Evolutionary conservation across 1,140 invertebrate species (phyloP).

Genomic region (Penaeus chinensis): DNA sequence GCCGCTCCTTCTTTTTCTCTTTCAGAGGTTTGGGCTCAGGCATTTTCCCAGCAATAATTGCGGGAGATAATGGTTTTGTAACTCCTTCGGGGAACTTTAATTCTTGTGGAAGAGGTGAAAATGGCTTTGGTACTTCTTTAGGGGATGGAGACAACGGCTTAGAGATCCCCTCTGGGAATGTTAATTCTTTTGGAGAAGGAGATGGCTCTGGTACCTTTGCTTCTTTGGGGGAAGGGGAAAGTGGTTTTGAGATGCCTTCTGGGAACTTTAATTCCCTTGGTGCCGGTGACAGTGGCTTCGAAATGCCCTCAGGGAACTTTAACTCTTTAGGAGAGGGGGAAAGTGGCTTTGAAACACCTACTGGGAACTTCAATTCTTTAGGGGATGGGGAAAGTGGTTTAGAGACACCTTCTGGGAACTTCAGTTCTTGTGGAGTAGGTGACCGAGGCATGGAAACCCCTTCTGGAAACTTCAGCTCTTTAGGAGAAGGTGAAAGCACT

Average conservation of each 20-base stretch:
- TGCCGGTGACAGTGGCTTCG: background rate
- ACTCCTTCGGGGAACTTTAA: background rate
- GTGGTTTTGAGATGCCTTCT: background rate
- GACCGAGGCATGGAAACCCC: too few species aligned
- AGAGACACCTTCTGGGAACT: background rate
- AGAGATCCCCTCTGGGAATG: background rate
- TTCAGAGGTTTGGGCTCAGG: too few species aligned
- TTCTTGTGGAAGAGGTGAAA: background rate
- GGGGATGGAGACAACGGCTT: background rate
- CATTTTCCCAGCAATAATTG: too few species aligned
- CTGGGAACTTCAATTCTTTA: conserved; percentile 15
- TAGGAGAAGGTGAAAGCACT: background rate
- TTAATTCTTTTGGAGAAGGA: background rate
- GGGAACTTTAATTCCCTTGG: background rate
- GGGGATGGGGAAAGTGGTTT: background rate
- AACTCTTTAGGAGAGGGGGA: background rate
- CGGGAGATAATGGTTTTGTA: conserved; percentile 6
- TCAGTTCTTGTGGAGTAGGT: too few species aligned
- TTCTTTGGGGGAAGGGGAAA: background rate
- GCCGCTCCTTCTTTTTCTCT: too few species aligned
- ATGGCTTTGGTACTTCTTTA: background rate
- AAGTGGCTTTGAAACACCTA: background rate
- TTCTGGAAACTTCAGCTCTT: conserved; percentile 15
- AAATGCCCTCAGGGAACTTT: background rate
- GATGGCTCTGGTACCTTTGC: background rate